A percentile compares a stretch with the other conserved stretches of the same genome.
Conservation (phyloP, 2,797 vertebrate species). For the Mormyrops boulengeri region DNA sequence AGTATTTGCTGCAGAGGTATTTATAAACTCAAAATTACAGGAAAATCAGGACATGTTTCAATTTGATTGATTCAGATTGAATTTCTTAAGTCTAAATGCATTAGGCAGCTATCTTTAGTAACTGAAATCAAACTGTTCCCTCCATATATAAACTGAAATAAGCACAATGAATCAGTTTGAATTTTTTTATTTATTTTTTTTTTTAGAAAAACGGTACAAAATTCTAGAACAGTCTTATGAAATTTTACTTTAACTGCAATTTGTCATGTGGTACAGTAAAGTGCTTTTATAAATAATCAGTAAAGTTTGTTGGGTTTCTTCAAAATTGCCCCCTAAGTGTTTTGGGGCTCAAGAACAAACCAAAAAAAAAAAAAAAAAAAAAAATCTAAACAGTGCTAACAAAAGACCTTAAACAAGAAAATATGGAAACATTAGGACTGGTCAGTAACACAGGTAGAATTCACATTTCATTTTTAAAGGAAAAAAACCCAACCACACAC, state of each 20-base stretch:
- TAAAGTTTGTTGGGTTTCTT: constrained; percentile 12
- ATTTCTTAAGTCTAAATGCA: neutral
- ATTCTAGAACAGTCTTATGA: constrained; percentile 64
- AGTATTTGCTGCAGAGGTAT: neutral
- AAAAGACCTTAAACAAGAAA: constrained; percentile 28
- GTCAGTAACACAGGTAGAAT: constrained; percentile 28
- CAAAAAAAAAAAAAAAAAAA: neutral
- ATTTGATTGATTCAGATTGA: neutral
- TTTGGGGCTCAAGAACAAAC: constrained; percentile 35
- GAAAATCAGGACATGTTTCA: neutral
- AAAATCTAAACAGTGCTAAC: constrained; percentile 29
- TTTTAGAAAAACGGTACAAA: constrained; percentile 71
- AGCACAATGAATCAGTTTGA: neutral
- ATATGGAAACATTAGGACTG: constrained; percentile 26
- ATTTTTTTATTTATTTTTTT: constrained; percentile 60
- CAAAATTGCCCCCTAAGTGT: constrained; percentile 34
- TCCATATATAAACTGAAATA: neutral
- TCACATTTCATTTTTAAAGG: constrained; percentile 27
- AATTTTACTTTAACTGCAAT: constrained; percentile 68
- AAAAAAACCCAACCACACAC: neutral
- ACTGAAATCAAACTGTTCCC: neutral
- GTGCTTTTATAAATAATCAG: constrained; percentile 69
- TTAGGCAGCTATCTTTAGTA: neutral
- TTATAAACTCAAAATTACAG: neutral
- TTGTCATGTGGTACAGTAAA: constrained; percentile 77